These are phyloP conservation scores for Cancer borealis DNA, from an alignment of 2,888 invertebrate genomes.

Conservation along the genomic window DNA sequence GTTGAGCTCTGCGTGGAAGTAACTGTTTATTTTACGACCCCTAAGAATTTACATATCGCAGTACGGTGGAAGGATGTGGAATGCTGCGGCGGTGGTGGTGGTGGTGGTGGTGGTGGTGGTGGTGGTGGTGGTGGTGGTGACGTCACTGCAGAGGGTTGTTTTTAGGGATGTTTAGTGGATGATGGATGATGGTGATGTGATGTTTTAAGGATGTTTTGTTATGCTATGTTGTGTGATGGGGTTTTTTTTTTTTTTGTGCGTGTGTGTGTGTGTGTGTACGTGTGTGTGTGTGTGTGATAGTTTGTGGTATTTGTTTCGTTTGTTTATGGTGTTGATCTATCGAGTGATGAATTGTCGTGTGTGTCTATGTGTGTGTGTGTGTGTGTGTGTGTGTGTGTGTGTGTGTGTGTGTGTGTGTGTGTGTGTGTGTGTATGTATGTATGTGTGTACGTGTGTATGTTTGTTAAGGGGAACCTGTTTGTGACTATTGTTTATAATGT, in stretches of 20 bases:
- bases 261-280: too few relatives aligned
- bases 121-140: neutral
- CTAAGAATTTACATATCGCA: neutral
- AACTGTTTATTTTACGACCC: conserved; percentile 16
- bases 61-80: conserved; percentile 2
- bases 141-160: neutral
- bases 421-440: conserved; percentile 34
- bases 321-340: too few relatives aligned
- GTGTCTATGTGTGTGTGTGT: neutral
- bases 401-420: conserved; percentile 37
- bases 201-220: neutral
- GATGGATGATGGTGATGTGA: neutral
- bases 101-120: neutral
- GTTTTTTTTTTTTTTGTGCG: too few relatives aligned
- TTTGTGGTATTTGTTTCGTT: too few relatives aligned
- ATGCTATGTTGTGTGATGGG: too few relatives aligned
- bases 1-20: neutral
- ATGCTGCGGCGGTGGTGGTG: neutral
- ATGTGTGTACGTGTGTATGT: neutral
- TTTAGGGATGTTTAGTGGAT: neutral
- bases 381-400: neutral
- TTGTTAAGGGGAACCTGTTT: neutral
- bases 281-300: too few relatives aligned
- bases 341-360: too few relatives aligned
- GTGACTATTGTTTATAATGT: neutral